Conservation (phyloP, 2,113 vertebrate genomes). For the Mobula hypostoma region DNA sequence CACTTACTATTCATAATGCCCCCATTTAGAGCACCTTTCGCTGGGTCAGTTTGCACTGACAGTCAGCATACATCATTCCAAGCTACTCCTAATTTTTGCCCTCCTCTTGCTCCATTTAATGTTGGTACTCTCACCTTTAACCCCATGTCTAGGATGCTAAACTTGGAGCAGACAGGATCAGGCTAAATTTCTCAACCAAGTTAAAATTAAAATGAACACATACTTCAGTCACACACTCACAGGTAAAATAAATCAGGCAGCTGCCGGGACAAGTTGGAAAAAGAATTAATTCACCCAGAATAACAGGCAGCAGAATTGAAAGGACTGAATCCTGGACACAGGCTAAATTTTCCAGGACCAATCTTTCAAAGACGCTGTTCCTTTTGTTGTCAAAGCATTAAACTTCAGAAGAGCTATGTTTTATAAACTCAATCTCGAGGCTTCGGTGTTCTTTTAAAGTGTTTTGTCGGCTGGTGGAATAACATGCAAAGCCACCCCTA, state of each 20-base stretch:
- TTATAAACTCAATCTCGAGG: neutral
- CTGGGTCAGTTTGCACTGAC: too few species aligned
- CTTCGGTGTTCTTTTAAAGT: too few species aligned
- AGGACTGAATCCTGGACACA: too few species aligned
- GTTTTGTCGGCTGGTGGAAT: neutral
- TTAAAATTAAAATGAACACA: neutral
- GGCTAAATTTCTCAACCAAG: neutral
- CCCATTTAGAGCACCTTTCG: neutral
- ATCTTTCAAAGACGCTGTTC: neutral
- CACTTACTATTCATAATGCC: neutral
- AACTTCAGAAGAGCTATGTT: neutral
- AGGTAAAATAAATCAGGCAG: neutral
- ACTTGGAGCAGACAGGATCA: neutral
- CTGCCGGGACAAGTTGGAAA: neutral
- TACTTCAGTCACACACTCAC: neutral
- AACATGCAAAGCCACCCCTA: neutral
- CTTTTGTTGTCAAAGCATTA: neutral
- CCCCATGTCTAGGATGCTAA: neutral
- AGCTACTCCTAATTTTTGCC: neutral
- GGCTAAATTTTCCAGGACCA: neutral
- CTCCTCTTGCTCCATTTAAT: neutral
- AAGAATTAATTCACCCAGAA: constrained; percentile 4
- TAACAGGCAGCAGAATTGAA: neutral
- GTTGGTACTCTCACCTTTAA: too few species aligned
- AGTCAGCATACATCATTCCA: too few species aligned